Evolutionary conservation across 2,888 invertebrate species (phyloP), one percentile per base, ranked within the genome.

Genomic region (Tuta absoluta): DNA sequence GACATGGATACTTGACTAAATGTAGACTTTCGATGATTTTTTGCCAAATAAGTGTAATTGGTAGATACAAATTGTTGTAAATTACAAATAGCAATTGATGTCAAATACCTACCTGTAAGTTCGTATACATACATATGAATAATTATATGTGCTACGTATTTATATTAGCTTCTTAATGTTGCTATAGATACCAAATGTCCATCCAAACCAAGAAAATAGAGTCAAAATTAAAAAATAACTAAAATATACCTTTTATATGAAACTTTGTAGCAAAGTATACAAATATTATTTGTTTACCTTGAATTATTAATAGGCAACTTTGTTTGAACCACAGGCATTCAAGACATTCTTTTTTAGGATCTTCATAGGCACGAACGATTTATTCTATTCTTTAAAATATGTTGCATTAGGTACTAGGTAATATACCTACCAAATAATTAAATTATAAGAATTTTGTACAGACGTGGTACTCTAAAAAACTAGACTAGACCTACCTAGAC

Each of bases 1-100:
- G 89, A 90, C 75, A 81, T 77, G 80, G 76, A 76, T 76, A 77
- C 79, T 75, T 75, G 74, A 77, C 65, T 81, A 76, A 76, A 78
- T 69, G 75, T 81, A 81, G 78, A 74, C 69, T 80, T 85, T 82
- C 74, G 84, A 83, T 77, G 76, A 72, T 72, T 73, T 83, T 77
- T 85, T 84, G 78, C 80, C 81, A 75, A 75, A 77, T 76, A 56
- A 56, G 24, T 23, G 80, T 76, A 79, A 72, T 74, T 75, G 67
- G 65, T 70, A 62, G 21, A 19, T 51, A 71, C 75, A 71, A 67
- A 73, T 70, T 74, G 72, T 70, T 71, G 64, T 74, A 33, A 33
- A 33, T 33, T 33, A 74, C 28, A 28, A 49, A 51, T 24, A 62
- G 56, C 58, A 65, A 41, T 33, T 21, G 49, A 62, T 63, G 65